These are phyloP conservation scores for Lasius fuliginosus DNA, from an alignment of 2,888 invertebrate genomes.

Conservation along the genomic window DNA sequence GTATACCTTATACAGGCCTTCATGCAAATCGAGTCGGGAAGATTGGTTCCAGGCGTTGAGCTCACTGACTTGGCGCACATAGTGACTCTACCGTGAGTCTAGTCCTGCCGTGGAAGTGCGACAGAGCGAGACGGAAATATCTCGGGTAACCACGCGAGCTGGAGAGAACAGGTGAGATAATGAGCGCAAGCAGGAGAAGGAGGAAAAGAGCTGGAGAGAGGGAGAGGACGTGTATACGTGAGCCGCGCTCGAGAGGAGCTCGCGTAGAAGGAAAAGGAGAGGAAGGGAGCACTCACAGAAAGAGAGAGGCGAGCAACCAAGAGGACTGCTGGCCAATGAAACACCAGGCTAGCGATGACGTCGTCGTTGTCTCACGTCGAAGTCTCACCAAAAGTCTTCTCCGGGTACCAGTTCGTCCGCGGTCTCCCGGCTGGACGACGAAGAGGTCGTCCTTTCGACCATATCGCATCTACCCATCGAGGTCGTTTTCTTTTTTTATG, in stretches of 20 bases:
- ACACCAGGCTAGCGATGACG: slow-evolving; percentile 80
- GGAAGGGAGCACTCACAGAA: slow-evolving; percentile 65
- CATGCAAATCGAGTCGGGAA: slow-evolving; percentile 35
- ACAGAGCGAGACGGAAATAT: slow-evolving; percentile 56
- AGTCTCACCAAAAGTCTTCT: slow-evolving; percentile 82
- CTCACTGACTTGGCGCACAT: slow-evolving; percentile 62
- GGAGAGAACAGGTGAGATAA: slow-evolving; percentile 54
- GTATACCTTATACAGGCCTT: slow-evolving; percentile 50
- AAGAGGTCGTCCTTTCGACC: slow-evolving; percentile 68
- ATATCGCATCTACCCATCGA: slow-evolving; percentile 41
- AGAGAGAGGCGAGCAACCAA: slow-evolving; percentile 70
- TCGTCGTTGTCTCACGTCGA: slow-evolving; percentile 81
- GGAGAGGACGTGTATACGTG: slow-evolving; percentile 53
- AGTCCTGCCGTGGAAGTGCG: slow-evolving; percentile 58
- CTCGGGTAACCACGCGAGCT: slow-evolving; percentile 29
- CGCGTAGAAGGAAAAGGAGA: slow-evolving; percentile 72
- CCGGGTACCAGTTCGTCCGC: slow-evolving; percentile 84
- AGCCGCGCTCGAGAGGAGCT: slow-evolving; percentile 64
- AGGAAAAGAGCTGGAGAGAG: slow-evolving; percentile 36
- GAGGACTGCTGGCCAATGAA: slow-evolving; percentile 81
- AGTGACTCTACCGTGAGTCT: slow-evolving; percentile 50
- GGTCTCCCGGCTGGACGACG: slow-evolving; percentile 85
- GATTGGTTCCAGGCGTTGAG: slow-evolving; percentile 72
- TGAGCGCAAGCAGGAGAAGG: slow-evolving; percentile 58
- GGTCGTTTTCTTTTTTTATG: slow-evolving; percentile 54